phyloP scores from a whole-genome alignment of 2,797 vertebrate species.

The Sebastes matsubarae region DNA sequence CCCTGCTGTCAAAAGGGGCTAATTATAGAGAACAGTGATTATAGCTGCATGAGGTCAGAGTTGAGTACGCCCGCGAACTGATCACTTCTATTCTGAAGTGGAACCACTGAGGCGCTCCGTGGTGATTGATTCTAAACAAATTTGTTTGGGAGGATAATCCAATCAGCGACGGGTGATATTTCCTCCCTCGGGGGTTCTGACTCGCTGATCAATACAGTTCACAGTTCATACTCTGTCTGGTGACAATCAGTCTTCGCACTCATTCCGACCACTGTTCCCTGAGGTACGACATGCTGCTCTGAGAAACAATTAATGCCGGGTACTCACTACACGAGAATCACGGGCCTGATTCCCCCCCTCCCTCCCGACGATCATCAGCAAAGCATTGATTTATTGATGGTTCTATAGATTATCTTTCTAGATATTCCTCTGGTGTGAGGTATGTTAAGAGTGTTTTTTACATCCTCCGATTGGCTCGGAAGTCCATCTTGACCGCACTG shows the following conservation, averaged over 20 bases:
- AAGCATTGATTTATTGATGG: fast-evolving
- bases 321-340: too few species aligned
- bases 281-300: neutral
- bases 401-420: too few species aligned
- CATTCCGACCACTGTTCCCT: neutral
- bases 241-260: conserved; percentile 2
- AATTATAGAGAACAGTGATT: conserved; percentile 59
- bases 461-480: too few species aligned
- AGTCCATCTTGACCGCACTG: fast-evolving
- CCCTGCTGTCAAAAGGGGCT: conserved; percentile 30
- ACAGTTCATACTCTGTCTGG: conserved; percentile 29
- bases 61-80: conserved; percentile 3
- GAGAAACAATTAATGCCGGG: neutral
- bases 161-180: conserved; percentile 31
- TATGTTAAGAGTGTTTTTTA: too few species aligned
- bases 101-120: neutral
- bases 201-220: conserved; percentile 62
- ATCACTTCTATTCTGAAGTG: conserved; percentile 1
- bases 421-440: too few species aligned
- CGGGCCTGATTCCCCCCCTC: fast-evolving
- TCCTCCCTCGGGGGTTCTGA: conserved; percentile 25
- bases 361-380: too few species aligned
- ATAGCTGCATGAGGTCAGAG: conserved; percentile 45
- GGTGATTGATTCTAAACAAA: conserved; percentile 45
- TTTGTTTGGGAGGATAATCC: conserved; percentile 43